Evolutionary conservation across 2,888 invertebrate genomes (phyloP), one percentile per base, ranked within the genome.

Genomic region (Hyalella azteca): DNA sequence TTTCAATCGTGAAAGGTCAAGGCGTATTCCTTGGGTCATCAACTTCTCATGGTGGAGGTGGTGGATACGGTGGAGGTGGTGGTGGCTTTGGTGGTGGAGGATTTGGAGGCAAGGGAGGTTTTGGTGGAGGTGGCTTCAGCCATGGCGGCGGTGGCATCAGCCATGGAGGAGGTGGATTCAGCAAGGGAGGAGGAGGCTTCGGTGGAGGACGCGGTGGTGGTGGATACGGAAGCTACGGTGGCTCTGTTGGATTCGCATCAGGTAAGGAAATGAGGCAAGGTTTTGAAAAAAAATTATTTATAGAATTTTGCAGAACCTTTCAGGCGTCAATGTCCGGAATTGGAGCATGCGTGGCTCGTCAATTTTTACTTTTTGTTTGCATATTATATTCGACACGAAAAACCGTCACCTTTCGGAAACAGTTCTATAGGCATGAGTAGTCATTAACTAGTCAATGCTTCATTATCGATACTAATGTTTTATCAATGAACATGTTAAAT

Each of bases 181-280:
- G 59, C 59, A 59, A 29, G 5, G 66, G 66, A 7, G 66, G 66
- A 7, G 66, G 66, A 36, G 66, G 66, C 11, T 66, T 66, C n/a
- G 36, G 39, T 36, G 1, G 36, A 15, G 66, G 66, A 0, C 36
- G 66, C 11, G 59, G 59, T 29, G 26, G 59, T 4, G 22, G 7
- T 45, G 7, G 45, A 45, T 45, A 45, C 45, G 45, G 45, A 11
- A 45, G 45, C 45, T 45, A n/a, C n/a, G n/a, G 7, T 49, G 49
- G 49, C 15, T 49, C 49, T n/a, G 15, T 22, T 3, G 49, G 49
- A 49, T 49, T 49, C 49, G 15, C 49, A 9, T 49, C 49, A 49
- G 49, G 49, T 49, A 11, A 7, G 45, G 9, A 11, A 7, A 45
- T 45, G 15, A 11, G n/a, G n/a, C n/a, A n/a, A n/a, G n/a, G n/a